Percentiles rank a stretch among this genome's conserved stretches.
Evolutionary conservation across 2,888 invertebrate species (phyloP).

Genomic region (Andricus curvator): DNA sequence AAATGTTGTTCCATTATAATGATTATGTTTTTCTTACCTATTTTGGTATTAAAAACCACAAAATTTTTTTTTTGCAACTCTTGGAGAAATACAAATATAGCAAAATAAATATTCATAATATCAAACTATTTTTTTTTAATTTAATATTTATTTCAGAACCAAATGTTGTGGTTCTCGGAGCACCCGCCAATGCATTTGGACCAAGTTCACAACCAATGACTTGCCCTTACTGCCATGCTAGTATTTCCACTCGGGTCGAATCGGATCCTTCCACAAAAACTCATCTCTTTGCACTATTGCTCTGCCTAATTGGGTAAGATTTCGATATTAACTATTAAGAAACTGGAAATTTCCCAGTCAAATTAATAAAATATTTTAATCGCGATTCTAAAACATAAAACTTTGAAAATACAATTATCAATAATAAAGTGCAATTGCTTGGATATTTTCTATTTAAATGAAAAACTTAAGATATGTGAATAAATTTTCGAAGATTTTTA

Average conservation of each 20-base stretch:
- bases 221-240: constrained; percentile 79
- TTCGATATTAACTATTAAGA: not conserved
- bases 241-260: constrained; percentile 76
- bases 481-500: too few relatives aligned
- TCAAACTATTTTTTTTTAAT: not conserved
- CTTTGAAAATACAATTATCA: too few relatives aligned
- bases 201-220: constrained; percentile 73
- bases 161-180: constrained; percentile 54
- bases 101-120: not conserved
- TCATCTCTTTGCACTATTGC: constrained; percentile 78
- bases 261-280: constrained; percentile 78
- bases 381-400: not conserved
- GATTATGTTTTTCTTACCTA: too few relatives aligned
- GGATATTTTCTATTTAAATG: too few relatives aligned
- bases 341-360: not conserved
- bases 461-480: too few relatives aligned
- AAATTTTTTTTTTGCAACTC: too few relatives aligned
- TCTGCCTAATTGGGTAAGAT: constrained; percentile 78
- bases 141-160: constrained; percentile 43
- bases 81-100: too few relatives aligned
- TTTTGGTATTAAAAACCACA: too few relatives aligned
- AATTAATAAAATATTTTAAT: not conserved
- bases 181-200: constrained; percentile 66
- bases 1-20: too few relatives aligned
- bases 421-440: too few relatives aligned